Base-by-base conservation (phyloP, 2,797 vertebrate species). In the Zalophus californianus region DNA sequence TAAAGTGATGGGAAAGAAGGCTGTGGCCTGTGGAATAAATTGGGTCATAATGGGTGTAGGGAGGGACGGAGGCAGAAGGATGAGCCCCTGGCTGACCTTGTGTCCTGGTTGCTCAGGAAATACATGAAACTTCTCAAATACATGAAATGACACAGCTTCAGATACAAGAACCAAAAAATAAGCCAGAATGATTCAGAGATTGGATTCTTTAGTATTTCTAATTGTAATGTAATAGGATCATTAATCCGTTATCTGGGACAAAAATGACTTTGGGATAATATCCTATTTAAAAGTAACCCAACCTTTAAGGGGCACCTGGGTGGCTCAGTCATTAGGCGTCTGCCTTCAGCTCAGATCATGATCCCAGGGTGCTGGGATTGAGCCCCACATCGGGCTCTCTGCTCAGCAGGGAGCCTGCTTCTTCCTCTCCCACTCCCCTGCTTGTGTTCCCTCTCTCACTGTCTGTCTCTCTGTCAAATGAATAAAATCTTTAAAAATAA, bases 221-320 rank as follows among this genome's bases (percentile, higher is more conserved):
- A 32, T 64, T 87, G 10, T 86, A 27, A 68, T 50, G 21, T 54
- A 70, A 72, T 58, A 75, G 54, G 88, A 84, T 56, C 80, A 29
- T 68, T 68, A 85, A 58, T n/a, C 72, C 77, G 77, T 84, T 64
- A 70, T 92, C 21, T 70, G 54, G 64, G 64, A 44, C 79, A 80
- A 84, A 93, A 96, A 32, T n/a, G 44, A 80, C 27, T 85, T 93
- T 91, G 86, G 60, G 2, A 48, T 86, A 66, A 83, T 73, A 50
- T 7, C 9, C 60, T 88, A 21, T 86, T 91, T 90, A 54, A 93
- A 86, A 94, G 83, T 54, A 87, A 82, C 20, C 60, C 27, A 58
- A 62, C 60, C 27, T 62, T 62, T 44, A 44, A 44, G 44, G 44
- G 44, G 44, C 8, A 44, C 8, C 44, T 44, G 44, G 44, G 44